phyloP scores from a whole-genome alignment of 2,797 vertebrate species.

The Hydrocynus forskahlii region DNA sequence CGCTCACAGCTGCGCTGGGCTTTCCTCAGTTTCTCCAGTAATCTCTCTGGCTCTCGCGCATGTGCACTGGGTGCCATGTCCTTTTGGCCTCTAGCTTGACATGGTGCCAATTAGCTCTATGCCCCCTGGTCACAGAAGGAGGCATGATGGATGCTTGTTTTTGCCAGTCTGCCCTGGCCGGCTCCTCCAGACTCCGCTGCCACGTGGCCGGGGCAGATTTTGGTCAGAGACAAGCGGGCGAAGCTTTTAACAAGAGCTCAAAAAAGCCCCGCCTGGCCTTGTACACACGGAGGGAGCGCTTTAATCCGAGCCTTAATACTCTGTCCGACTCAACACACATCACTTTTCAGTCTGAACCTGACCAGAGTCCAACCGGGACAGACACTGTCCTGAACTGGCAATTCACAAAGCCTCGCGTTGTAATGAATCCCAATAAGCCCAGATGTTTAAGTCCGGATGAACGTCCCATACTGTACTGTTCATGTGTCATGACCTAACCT shows the following conservation, averaged over 20 bases:
- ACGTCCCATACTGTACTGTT: no score
- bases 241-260: not conserved
- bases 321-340: no score
- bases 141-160: conserved; percentile 46
- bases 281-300: no score
- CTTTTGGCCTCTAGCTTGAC: conserved; percentile 51
- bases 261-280: not conserved
- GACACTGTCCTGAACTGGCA: no score
- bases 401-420: no score
- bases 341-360: no score
- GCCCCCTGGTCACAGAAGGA: conserved; percentile 32
- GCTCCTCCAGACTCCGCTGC: not conserved
- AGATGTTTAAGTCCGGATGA: no score
- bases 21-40: not conserved
- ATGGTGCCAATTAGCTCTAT: conserved; percentile 49
- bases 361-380: no score
- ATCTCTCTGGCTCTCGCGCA: conserved; percentile 5
- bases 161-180: conserved; percentile 18
- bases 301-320: no score
- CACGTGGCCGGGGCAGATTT: no score
- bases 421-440: no score
- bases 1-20: conserved; percentile 26
- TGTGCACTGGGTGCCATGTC: conserved; percentile 31
- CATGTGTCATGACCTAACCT: no score
- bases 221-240: not conserved